Evolutionary conservation across 2,888 invertebrate genomes (phyloP).

Genomic region (Volucella inflata): DNA sequence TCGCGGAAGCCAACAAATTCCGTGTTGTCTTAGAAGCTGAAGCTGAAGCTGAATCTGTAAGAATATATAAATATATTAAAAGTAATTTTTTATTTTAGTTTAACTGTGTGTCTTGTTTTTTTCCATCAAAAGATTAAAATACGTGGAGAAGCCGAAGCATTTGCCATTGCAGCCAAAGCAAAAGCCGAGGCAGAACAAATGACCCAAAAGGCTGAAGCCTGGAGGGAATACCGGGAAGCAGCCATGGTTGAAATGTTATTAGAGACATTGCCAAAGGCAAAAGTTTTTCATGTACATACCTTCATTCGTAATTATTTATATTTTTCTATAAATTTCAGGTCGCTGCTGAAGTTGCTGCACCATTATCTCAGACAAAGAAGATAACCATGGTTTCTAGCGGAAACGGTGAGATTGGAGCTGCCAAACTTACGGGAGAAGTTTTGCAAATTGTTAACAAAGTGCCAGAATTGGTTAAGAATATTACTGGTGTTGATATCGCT

Average conservation of each 20-base stretch:
- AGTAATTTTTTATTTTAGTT: neutral
- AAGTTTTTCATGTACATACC: neutral
- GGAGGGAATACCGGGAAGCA: slow-evolving; percentile 97
- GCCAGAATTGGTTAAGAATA: slow-evolving; percentile 94
- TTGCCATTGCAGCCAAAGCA: slow-evolving; percentile 96
- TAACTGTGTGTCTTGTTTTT: slow-evolving; percentile 2
- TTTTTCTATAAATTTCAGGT: slow-evolving; percentile 85
- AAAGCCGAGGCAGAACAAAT: slow-evolving; percentile 98
- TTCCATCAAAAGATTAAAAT: slow-evolving; percentile 85
- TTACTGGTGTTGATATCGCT: slow-evolving; percentile 97
- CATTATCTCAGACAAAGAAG: slow-evolving; percentile 96
- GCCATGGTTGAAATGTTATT: slow-evolving; percentile 98
- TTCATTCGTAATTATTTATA: neutral
- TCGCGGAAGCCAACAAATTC: slow-evolving; percentile 96
- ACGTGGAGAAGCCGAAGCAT: slow-evolving; percentile 95
- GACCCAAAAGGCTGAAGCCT: slow-evolving; percentile 98
- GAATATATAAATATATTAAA: slow-evolving; percentile 53
- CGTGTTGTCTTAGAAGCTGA: slow-evolving; percentile 97
- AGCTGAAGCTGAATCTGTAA: slow-evolving; percentile 95
- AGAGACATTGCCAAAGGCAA: slow-evolving; percentile 96
- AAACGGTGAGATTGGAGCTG: slow-evolving; percentile 94
- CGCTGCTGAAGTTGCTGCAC: slow-evolving; percentile 98
- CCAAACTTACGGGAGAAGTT: slow-evolving; percentile 97
- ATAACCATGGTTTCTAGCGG: slow-evolving; percentile 98
- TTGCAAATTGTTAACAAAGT: slow-evolving; percentile 96